These are phyloP conservation scores for Ictalurus punctatus DNA, from an alignment of 2,113 vertebrate species.

Conservation along the genomic window DNA sequence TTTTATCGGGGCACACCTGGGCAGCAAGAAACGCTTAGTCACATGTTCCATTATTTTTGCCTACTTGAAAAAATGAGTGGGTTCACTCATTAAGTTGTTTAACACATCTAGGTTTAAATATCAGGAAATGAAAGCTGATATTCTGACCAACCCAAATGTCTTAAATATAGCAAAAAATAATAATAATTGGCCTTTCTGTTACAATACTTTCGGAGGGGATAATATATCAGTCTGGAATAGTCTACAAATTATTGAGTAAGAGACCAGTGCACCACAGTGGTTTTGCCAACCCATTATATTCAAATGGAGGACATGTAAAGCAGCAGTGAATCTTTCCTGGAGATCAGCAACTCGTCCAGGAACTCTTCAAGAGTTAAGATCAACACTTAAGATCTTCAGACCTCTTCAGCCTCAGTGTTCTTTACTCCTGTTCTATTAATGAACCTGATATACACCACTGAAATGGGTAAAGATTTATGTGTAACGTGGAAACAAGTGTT, in stretches of 20 bases:
- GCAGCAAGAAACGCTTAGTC: too few species aligned
- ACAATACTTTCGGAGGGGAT: too few species aligned
- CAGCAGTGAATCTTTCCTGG: background rate
- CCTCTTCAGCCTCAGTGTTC: background rate
- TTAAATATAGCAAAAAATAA: too few species aligned
- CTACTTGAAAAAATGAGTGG: too few species aligned
- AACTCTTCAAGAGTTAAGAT: background rate
- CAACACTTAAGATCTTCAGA: background rate
- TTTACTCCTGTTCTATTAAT: background rate
- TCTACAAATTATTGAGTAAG: background rate
- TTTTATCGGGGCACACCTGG: too few species aligned
- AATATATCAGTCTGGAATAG: background rate
- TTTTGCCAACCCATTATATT: background rate
- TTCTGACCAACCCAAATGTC: too few species aligned
- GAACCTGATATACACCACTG: background rate
- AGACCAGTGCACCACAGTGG: background rate
- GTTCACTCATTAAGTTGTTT: too few species aligned
- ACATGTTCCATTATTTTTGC: too few species aligned
- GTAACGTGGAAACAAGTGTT: background rate
- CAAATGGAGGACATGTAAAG: slow-evolving; percentile 12
- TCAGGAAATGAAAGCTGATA: too few species aligned
- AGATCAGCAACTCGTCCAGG: background rate
- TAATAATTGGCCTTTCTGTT: too few species aligned
- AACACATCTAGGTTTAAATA: too few species aligned
- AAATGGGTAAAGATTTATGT: background rate